Conservation (phyloP, 2,888 invertebrate genomes). For the Acanthacorydalis orientalis region DNA sequence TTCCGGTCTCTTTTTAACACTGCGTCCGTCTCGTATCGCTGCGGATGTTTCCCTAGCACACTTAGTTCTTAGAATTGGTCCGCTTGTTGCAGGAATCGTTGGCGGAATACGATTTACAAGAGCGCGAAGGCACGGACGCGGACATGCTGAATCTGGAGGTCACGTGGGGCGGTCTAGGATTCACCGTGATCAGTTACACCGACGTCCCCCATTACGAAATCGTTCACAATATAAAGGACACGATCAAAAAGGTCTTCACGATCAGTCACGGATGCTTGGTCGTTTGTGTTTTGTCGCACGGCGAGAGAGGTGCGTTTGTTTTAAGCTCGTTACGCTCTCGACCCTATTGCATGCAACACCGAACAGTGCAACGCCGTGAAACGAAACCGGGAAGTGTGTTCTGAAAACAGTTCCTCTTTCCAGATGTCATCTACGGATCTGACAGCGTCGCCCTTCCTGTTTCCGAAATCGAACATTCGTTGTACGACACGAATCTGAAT, state of each 20-base stretch:
- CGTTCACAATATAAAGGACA: constrained; percentile 13
- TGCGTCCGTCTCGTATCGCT: too few relatives aligned
- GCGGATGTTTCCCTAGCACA: too few relatives aligned
- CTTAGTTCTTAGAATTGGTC: too few relatives aligned
- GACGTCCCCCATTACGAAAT: constrained; percentile 20
- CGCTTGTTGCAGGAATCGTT: constrained; percentile 15
- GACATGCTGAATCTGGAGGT: constrained; percentile 20
- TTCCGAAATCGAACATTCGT: constrained; percentile 23
- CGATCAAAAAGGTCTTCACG: constrained; percentile 14
- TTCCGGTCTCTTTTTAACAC: too few relatives aligned
- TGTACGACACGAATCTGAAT: constrained; percentile 20
- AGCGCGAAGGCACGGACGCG: constrained; percentile 21
- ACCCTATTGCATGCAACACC: too few relatives aligned
- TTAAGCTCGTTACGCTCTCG: too few relatives aligned
- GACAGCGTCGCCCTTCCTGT: constrained; percentile 30
- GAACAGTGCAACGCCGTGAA: too few relatives aligned
- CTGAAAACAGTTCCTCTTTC: constrained; percentile 7
- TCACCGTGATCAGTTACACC: constrained; percentile 16
- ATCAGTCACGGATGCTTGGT: constrained; percentile 23
- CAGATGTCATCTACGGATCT: constrained; percentile 31
- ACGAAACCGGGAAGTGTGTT: too few relatives aligned
- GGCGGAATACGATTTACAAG: constrained; percentile 15
- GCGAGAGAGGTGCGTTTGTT: constrained; percentile 21
- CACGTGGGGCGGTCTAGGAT: constrained; percentile 24
- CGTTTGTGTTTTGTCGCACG: constrained; percentile 28